A percentile compares a stretch with the other conserved stretches of the same genome.
These are phyloP conservation scores for Brachylomia viminalis DNA, from an alignment of 2,888 invertebrate genomes.

Conservation along the genomic window DNA sequence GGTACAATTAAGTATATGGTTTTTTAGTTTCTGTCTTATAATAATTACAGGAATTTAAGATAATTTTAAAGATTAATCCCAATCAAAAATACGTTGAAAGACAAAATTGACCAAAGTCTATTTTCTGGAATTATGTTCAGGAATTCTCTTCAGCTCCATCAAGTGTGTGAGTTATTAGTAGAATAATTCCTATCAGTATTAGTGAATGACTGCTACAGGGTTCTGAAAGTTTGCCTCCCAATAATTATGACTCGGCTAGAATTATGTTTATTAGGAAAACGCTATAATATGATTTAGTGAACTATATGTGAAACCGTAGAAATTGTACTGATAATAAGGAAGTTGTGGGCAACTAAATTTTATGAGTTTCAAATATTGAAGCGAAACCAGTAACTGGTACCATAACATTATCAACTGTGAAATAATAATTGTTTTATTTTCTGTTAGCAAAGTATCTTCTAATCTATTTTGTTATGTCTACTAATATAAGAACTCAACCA, in stretches of 20 bases:
- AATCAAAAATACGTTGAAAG: not conserved
- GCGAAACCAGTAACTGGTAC: not conserved
- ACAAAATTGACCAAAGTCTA: not conserved
- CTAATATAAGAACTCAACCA: too few species aligned
- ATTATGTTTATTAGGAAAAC: constrained; percentile 39
- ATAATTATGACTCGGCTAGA: constrained; percentile 43
- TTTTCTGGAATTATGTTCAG: not conserved
- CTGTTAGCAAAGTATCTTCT: not conserved
- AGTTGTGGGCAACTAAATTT: not conserved
- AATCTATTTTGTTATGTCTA: not conserved
- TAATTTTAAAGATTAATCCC: not conserved
- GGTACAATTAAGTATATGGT: not conserved
- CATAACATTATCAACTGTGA: not conserved
- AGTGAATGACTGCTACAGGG: constrained; percentile 46
- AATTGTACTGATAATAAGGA: constrained; percentile 29
- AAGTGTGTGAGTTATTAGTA: constrained; percentile 31
- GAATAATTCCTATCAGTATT: constrained; percentile 54
- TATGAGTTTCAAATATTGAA: not conserved
- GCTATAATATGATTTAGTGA: constrained; percentile 27
- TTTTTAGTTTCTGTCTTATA: not conserved
- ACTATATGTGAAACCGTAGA: constrained; percentile 28
- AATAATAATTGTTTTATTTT: not conserved
- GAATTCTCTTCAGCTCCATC: not conserved
- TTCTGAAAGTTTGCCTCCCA: constrained; percentile 45
- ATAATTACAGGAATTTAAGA: not conserved